Conservation (phyloP, 2,113 vertebrate species). For the Copsychus sechellarum region DNA sequence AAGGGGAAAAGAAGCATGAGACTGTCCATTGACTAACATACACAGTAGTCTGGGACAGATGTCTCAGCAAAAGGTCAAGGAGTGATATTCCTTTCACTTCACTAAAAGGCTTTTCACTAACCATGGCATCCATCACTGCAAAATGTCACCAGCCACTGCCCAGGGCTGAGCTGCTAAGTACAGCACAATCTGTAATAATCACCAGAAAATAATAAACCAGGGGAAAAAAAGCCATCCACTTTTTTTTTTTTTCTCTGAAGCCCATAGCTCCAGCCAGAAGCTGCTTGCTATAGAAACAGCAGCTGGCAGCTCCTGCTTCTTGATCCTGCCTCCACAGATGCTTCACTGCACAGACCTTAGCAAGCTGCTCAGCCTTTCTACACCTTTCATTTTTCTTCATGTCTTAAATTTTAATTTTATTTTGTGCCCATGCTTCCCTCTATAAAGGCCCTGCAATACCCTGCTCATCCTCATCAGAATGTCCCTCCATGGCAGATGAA, state of each 20-base stretch:
- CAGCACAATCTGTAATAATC: not conserved
- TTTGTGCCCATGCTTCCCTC: not conserved
- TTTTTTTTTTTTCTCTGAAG: not conserved
- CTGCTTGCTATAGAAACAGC: not conserved
- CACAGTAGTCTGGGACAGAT: not conserved
- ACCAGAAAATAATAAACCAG: not conserved
- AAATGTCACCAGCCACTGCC: not conserved
- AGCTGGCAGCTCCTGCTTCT: not conserved
- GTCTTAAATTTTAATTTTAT: conserved; percentile 2
- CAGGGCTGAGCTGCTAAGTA: not conserved
- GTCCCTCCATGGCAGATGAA: not conserved
- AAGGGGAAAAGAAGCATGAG: not conserved
- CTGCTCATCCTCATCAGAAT: not conserved
- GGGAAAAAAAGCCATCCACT: rapidly evolving
- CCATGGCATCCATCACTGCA: not conserved
- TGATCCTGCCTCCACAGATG: not conserved
- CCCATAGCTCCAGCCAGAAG: not conserved
- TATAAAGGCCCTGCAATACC: not conserved
- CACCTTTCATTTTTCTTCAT: conserved; percentile 26
- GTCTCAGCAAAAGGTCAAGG: conserved; percentile 23
- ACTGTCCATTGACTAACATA: not conserved
- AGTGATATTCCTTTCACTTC: not conserved
- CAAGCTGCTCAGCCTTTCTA: not conserved
- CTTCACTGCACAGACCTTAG: not conserved
- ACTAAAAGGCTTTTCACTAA: not conserved